Evolutionary conservation across 2,113 vertebrate species (phyloP).

Genomic region (Halichoerus grypus): DNA sequence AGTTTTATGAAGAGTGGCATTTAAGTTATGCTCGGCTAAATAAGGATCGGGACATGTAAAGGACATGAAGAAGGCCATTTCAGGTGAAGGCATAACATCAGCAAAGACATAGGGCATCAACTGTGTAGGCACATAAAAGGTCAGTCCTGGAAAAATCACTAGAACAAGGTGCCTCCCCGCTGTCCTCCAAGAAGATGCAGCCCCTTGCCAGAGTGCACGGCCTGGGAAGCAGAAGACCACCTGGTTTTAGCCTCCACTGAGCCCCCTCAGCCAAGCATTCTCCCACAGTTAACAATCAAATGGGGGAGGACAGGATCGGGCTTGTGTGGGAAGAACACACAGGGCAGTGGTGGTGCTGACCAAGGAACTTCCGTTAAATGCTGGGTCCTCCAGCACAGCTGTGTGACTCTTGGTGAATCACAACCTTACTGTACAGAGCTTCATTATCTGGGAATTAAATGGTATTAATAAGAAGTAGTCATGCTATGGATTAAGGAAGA

Average conservation of each 20-base stretch:
- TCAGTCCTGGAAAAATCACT: background rate
- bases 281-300: background rate
- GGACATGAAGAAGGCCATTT: background rate
- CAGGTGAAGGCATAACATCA: background rate
- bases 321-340: background rate
- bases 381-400: background rate
- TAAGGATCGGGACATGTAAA: background rate
- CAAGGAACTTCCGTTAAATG: background rate
- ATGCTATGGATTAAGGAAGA: background rate
- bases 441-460: background rate
- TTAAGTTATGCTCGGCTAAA: conserved; percentile 17
- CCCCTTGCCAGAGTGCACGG: background rate
- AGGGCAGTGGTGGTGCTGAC: background rate
- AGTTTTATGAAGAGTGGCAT: background rate
- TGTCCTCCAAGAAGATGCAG: background rate
- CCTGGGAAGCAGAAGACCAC: background rate
- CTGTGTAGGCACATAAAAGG: background rate
- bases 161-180: background rate
- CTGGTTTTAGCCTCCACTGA: background rate
- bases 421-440: background rate
- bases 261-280: background rate
- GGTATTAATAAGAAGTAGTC: background rate
- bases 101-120: background rate
- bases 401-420: background rate
- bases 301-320: background rate